Evolutionary conservation across 2,888 invertebrate genomes (phyloP), one percentile per base, ranked within the genome.

Genomic region (Hipparchia semele): DNA sequence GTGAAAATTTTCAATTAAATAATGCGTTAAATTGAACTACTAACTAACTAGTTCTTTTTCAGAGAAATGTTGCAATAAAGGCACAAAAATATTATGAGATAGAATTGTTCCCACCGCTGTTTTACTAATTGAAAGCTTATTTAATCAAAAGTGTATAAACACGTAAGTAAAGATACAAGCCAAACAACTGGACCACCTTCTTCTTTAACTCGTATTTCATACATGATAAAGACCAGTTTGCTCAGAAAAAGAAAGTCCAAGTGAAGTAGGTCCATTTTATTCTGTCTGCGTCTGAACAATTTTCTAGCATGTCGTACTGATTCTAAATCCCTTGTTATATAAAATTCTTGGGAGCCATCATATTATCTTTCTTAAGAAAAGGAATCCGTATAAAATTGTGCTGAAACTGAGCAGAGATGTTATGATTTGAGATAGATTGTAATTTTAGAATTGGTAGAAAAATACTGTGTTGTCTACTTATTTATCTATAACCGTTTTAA

Each of bases 251-350:
- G 46, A 1, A n/a, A 10, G 61, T 62, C 46, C 46, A 62, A 62
- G 45, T 13, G 6, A 7, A 62, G 46, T 13, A 49, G 62, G 45
- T 49, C 0, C 13, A 62, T 62, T 62, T 49, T 45, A 46, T 62
- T 62, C 46, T 62, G 62, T 62, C 49, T 62, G n/a, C 13, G 46
- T 62, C 13, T 46, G 46, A 62, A 62, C 62, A 62, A 62, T 62
- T 62, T 62, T 46, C 13, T 13, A 62, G 62, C n/a, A 9, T 46
- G 62, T 62, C 46, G 62, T 62, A 49, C 62, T 13, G n/a, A 45
- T 62, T 62, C 23, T 58, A 23, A 58, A 58, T 58, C 61, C 61
- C n/a, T 61, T 61, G 61, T 61, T 46, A 61, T 58, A 58, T 58
- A 58, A 23, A 58, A 45, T 61, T 61, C 61, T 46, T 46, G 12